phyloP scores from a whole-genome alignment of 2,888 invertebrate species.

The Ferdinandea cuprea region DNA sequence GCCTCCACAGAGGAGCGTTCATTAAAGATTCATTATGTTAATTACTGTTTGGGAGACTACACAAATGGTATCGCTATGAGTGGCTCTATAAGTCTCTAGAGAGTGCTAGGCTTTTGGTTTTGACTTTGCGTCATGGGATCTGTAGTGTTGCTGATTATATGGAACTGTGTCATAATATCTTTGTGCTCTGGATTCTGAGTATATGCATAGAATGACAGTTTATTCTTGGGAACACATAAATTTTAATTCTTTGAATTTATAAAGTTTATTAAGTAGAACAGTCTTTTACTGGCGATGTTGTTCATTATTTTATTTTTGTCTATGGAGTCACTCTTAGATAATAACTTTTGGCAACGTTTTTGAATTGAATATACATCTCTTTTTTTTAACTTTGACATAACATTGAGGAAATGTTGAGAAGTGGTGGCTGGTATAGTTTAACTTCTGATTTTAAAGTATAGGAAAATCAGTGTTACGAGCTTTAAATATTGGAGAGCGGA shows the following conservation, averaged over 20 bases:
- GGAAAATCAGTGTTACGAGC: too few relatives aligned
- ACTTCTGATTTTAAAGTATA: too few relatives aligned
- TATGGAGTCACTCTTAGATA: background rate
- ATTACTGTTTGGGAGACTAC: slow-evolving; percentile 11
- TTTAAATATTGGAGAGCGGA: too few relatives aligned
- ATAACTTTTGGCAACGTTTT: too few relatives aligned
- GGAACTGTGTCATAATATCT: slow-evolving; percentile 26
- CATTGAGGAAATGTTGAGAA: too few relatives aligned
- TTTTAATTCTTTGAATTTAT: background rate
- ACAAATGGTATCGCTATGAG: background rate
- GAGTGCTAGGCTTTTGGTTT: slow-evolving; percentile 3
- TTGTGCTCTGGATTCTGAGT: slow-evolving; percentile 10
- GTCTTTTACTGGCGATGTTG: too few relatives aligned
- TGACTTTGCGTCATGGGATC: background rate
- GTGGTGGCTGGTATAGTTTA: too few relatives aligned
- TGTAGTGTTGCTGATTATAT: background rate
- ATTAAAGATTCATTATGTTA: slow-evolving; percentile 32
- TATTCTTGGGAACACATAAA: slow-evolving; percentile 7
- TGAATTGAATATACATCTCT: too few relatives aligned
- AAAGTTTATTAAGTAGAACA: background rate
- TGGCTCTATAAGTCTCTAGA: background rate
- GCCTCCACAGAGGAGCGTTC: background rate
- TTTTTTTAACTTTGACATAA: too few relatives aligned
- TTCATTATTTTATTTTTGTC: background rate
- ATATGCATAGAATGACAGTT: background rate